phyloP scores from a whole-genome alignment of 2,888 invertebrate genomes.

The Ephialtes manifestator region DNA sequence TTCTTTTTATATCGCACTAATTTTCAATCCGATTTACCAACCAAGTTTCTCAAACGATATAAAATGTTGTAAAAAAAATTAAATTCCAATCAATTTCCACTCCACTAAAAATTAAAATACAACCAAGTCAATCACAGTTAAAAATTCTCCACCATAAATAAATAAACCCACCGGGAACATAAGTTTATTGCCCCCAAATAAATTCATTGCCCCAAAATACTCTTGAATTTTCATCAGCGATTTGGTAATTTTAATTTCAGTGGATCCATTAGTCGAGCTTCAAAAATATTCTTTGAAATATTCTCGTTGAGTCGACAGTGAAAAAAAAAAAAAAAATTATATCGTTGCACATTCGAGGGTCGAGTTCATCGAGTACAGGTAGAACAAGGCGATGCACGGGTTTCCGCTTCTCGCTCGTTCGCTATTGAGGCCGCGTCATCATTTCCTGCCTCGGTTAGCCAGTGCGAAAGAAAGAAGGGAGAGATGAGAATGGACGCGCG shows the following conservation, averaged over 20 bases:
- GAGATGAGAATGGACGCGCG: slow-evolving; percentile 65
- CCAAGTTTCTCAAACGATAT: too few species aligned
- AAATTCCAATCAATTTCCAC: too few species aligned
- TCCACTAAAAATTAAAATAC: too few species aligned
- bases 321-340: slow-evolving; percentile 8
- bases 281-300: slow-evolving; percentile 23
- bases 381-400: slow-evolving; percentile 65
- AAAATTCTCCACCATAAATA: too few species aligned
- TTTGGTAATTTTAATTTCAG: neutral
- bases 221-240: neutral
- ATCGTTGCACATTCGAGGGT: slow-evolving; percentile 24
- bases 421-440: slow-evolving; percentile 78
- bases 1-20: too few species aligned
- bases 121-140: too few species aligned
- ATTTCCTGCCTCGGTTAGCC: slow-evolving; percentile 78
- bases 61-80: too few species aligned
- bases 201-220: neutral
- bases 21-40: too few species aligned
- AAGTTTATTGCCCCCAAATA: neutral
- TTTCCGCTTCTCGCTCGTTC: slow-evolving; percentile 69
- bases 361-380: slow-evolving; percentile 50
- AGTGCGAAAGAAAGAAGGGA: slow-evolving; percentile 63
- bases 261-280: neutral
- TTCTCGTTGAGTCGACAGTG: slow-evolving; percentile 1
- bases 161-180: too few species aligned